These are phyloP conservation scores for Taenioides sp. DNA, from an alignment of 2,797 vertebrate genomes.

Conservation along the genomic window DNA sequence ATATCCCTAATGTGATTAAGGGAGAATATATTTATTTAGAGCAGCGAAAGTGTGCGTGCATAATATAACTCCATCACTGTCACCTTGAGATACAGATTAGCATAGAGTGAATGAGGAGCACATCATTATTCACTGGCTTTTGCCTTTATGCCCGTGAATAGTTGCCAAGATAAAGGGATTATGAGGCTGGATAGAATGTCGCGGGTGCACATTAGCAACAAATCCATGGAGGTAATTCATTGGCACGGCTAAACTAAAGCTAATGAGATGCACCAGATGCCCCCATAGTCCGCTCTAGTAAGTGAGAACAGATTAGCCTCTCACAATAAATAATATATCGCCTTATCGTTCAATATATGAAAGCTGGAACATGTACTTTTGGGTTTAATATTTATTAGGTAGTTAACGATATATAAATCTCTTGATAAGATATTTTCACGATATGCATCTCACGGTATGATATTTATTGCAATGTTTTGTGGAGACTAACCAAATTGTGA, in stretches of 20 bases:
- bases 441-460: no score
- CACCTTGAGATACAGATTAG: constrained; percentile 65
- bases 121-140: constrained; percentile 61
- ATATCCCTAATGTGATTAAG: constrained; percentile 7
- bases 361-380: no score
- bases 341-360: no score
- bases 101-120: constrained; percentile 44
- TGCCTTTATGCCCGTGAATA: constrained; percentile 57
- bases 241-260: constrained; percentile 9
- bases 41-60: constrained; percentile 11
- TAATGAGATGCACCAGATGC: constrained; percentile 69
- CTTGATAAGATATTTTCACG: no score
- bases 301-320: neutral
- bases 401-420: no score
- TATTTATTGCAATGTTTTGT: no score
- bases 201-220: constrained; percentile 15
- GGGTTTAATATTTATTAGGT: no score
- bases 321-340: no score
- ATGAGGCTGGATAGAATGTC: constrained; percentile 45
- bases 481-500: no score
- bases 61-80: constrained; percentile 40
- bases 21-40: constrained; percentile 25
- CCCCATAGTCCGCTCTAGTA: constrained; percentile 1
- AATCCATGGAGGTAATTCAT: constrained; percentile 44
- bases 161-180: constrained; percentile 67